These are phyloP conservation scores for Dinoponera quadriceps DNA, from an alignment of 1,140 invertebrate species.

Conservation along the genomic window DNA sequence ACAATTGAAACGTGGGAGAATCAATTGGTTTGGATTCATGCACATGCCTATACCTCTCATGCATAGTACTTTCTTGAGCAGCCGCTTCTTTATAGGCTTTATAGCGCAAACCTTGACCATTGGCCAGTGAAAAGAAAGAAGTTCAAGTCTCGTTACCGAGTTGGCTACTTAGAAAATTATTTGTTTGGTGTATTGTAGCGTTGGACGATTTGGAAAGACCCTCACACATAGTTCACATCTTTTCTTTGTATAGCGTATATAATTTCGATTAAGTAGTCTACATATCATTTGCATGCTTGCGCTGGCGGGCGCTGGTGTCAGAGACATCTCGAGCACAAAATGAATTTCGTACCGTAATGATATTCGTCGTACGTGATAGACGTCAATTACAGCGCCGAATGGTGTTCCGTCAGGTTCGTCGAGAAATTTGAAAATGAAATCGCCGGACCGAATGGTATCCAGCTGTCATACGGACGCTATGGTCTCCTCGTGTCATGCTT, in stretches of 20 bases:
- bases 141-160: slow-evolving; percentile 54
- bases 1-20: neutral
- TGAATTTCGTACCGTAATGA: neutral
- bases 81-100: slow-evolving; percentile 77
- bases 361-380: neutral
- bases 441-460: slow-evolving; percentile 89
- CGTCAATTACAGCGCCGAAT: slow-evolving; percentile 52
- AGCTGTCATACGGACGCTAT: slow-evolving; percentile 88
- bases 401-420: slow-evolving; percentile 77
- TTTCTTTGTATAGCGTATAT: slow-evolving; percentile 64
- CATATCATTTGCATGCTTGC: slow-evolving; percentile 76
- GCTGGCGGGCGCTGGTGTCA: slow-evolving; percentile 68
- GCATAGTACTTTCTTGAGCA: slow-evolving; percentile 68
- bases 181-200: slow-evolving; percentile 65
- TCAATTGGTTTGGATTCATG: slow-evolving; percentile 54
- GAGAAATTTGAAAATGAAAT: slow-evolving; percentile 86
- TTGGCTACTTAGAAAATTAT: slow-evolving; percentile 70
- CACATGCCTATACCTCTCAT: slow-evolving; percentile 59
- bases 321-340: slow-evolving; percentile 41
- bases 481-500: slow-evolving; percentile 80
- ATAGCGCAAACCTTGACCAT: slow-evolving; percentile 73
- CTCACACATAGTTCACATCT: slow-evolving; percentile 67
- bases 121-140: slow-evolving; percentile 68
- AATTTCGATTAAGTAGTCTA: slow-evolving; percentile 60
- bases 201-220: slow-evolving; percentile 67